Evolutionary conservation across 2,113 vertebrate genomes (phyloP).

Genomic region (Ictalurus furcatus): DNA sequence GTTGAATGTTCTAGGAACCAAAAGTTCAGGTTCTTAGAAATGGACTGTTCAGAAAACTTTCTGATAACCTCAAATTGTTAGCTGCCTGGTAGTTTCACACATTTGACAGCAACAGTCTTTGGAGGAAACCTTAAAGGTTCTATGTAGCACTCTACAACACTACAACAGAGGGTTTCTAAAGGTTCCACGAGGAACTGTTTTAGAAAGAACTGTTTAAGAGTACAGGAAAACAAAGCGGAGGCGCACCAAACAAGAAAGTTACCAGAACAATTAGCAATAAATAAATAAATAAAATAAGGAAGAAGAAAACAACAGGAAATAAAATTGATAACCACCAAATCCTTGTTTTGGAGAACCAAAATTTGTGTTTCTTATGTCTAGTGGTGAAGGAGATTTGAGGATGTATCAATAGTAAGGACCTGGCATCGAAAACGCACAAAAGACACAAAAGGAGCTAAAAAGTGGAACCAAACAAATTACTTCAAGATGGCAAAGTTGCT

Average conservation of each 20-base stretch:
- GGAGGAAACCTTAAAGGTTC: not conserved
- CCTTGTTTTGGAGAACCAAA: not conserved
- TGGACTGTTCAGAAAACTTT: not conserved
- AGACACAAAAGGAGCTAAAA: slow-evolving; percentile 28
- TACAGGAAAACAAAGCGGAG: not conserved
- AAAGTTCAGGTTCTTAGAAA: not conserved
- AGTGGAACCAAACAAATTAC: slow-evolving; percentile 49
- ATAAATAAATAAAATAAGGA: too few relatives aligned
- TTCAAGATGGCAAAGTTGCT: slow-evolving; percentile 41
- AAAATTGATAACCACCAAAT: not conserved
- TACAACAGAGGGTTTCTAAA: not conserved
- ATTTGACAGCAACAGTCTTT: not conserved
- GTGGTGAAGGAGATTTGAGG: slow-evolving; percentile 31
- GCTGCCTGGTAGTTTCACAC: not conserved
- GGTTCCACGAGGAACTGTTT: not conserved
- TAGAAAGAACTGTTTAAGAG: not conserved
- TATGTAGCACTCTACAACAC: not conserved
- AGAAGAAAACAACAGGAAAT: not conserved
- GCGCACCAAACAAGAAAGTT: not conserved
- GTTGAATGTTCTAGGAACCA: not conserved
- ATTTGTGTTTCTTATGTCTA: slow-evolving; percentile 21
- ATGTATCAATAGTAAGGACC: slow-evolving; percentile 25
- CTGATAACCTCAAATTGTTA: not conserved
- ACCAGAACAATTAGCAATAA: not conserved
- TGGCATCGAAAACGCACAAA: slow-evolving; percentile 2